Base-by-base conservation (phyloP, 2,888 invertebrate genomes). In the Hirtodrosophila histrioides region DNA sequence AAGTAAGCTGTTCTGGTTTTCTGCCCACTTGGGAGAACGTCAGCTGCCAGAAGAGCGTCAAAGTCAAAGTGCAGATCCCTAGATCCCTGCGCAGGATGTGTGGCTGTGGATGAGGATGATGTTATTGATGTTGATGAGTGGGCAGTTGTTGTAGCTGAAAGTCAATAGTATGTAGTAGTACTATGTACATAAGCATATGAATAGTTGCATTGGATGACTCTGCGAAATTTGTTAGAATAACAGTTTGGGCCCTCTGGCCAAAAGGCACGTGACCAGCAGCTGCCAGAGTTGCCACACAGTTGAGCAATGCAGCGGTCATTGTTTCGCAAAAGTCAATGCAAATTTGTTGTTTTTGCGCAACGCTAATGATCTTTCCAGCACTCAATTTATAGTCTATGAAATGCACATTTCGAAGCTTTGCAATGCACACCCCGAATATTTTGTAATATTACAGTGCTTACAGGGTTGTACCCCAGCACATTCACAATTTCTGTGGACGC, bases 301-400 rank as follows among this genome's bases (percentile, higher is more conserved):
- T 62, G 55, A 69, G 51, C 50, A 27, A 27, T 27, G 27, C 31
- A 31, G 9, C 41, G 61, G 68, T 37, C 67, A 68, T 67, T 51
- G 64, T 49, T 36, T 35, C 41, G 67, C 58, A 58, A 48, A 77
- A 74, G 77, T 77, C 77, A 77, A 74, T 77, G 77, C 74, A 72
- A 66, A 72, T 58, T 66, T 60, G n/a, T 29, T 35, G 7, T 31
- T 4, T 60, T 39, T 45, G 45, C 17, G 17, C 24, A 35, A n/a
- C 23, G 53, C 45, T 51, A 40, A 60, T 53, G 60, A 60, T 51
- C 10, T 40, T 50, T 45, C 63, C 35, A 43, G 56, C 61, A 57
- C 50, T 17, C 17, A 17, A 17, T 17, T 17, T 17, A 17, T 1
- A 58, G 46, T 60, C 67, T 37, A 54, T 62, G 58, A 60, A 69